Percentiles rank a stretch among this genome's conserved stretches.
phyloP scores from a whole-genome alignment of 2,113 vertebrate genomes.

The Xyliphius kryptos region DNA sequence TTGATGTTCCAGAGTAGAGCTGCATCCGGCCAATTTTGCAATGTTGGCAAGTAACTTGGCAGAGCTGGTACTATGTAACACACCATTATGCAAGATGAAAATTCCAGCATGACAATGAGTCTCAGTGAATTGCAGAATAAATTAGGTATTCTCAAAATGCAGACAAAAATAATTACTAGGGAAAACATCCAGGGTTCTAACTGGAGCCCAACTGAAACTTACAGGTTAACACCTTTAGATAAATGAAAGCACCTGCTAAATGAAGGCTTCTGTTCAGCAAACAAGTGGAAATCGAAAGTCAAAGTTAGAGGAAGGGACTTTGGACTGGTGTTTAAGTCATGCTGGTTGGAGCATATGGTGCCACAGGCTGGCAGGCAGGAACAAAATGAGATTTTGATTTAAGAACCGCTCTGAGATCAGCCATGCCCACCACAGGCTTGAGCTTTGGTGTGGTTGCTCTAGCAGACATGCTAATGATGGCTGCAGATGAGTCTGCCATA shows the following conservation, averaged over 20 bases:
- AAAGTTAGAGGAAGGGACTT: conserved; percentile 19
- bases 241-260: neutral
- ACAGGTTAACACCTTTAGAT: neutral
- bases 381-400: conserved; percentile 46
- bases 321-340: conserved; percentile 21
- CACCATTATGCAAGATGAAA: too few species aligned
- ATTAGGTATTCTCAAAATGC: too few species aligned
- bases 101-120: too few species aligned
- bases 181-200: too few species aligned
- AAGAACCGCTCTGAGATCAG: conserved; percentile 38
- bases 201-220: neutral
- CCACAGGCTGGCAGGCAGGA: conserved; percentile 29
- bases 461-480: conserved; percentile 45
- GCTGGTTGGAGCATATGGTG: conserved; percentile 23
- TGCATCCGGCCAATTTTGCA: too few species aligned
- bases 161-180: too few species aligned
- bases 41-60: too few species aligned
- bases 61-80: too few species aligned
- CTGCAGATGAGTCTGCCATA: conserved; percentile 43
- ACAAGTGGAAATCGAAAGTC: conserved; percentile 31
- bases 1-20: too few species aligned
- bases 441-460: conserved; percentile 44
- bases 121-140: too few species aligned
- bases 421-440: conserved; percentile 9
- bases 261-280: conserved; percentile 3